A percentile compares a stretch with the other conserved stretches of the same genome.
phyloP scores from a whole-genome alignment of 1,140 invertebrate genomes.

The Nephila pilipes region DNA sequence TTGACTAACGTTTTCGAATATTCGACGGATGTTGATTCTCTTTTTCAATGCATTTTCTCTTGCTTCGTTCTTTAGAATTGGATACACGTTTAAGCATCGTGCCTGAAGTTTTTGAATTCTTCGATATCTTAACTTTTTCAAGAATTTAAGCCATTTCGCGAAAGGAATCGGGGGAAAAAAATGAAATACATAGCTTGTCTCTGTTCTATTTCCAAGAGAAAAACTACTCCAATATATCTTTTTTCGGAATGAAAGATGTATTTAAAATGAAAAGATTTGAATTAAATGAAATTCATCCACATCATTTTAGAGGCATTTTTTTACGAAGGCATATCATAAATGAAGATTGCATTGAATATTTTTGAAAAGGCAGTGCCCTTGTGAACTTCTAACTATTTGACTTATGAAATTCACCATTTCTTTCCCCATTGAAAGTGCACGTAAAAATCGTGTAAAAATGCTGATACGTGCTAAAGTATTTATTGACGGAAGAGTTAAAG shows the following conservation, averaged over 20 bases:
- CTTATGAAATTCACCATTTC: not conserved
- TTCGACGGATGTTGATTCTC: not conserved
- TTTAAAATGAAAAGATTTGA: too few relatives aligned
- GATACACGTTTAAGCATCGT: not conserved
- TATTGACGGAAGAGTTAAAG: too few relatives aligned
- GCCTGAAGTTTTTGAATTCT: not conserved
- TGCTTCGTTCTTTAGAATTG: not conserved
- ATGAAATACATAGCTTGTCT: too few relatives aligned
- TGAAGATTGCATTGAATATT: not conserved
- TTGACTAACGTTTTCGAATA: not conserved
- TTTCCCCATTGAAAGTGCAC: not conserved
- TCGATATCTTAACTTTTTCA: not conserved
- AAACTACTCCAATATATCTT: too few relatives aligned
- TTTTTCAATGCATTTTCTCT: not conserved
- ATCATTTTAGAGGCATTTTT: not conserved
- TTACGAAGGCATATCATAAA: not conserved
- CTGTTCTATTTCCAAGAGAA: too few relatives aligned
- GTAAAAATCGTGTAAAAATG: not conserved
- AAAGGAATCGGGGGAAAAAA: not conserved
- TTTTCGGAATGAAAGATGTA: too few relatives aligned
- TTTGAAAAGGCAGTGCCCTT: not conserved
- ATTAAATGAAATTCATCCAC: not conserved
- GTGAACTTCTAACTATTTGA: not conserved
- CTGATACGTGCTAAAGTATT: not conserved
- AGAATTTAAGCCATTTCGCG: not conserved